A percentile compares a stretch with the other conserved stretches of the same genome.
These are phyloP conservation scores for Ennomos quercinarius DNA, from an alignment of 2,888 invertebrate genomes.

Conservation along the genomic window DNA sequence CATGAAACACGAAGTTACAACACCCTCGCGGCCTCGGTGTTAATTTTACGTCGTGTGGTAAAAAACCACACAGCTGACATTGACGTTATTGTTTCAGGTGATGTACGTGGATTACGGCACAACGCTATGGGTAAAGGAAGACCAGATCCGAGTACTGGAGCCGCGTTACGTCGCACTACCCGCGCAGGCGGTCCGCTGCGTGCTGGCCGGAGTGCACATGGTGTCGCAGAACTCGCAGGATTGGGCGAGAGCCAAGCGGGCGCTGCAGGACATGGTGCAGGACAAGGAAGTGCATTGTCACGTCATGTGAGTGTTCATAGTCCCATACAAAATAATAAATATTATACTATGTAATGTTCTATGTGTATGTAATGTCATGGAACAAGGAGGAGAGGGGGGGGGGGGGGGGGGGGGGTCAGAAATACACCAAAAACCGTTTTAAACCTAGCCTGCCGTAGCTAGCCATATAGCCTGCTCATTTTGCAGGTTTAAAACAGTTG, in stretches of 20 bases:
- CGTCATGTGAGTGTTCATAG: slow-evolving; percentile 34
- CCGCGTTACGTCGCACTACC: slow-evolving; percentile 81
- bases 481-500: no score
- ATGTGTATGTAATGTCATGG: no score
- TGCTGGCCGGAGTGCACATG: slow-evolving; percentile 72
- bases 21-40: no score
- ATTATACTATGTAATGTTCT: no score
- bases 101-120: slow-evolving; percentile 90
- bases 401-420: no score
- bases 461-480: no score
- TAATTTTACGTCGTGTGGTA: not conserved
- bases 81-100: slow-evolving; percentile 62
- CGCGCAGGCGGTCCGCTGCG: slow-evolving; percentile 84
- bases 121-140: slow-evolving; percentile 77
- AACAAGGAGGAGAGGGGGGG: no score
- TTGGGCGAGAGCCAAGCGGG: slow-evolving; percentile 58
- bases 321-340: no score
- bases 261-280: slow-evolving; percentile 47
- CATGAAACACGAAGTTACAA: no score
- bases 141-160: slow-evolving; percentile 83
- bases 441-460: no score
- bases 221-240: slow-evolving; percentile 43
- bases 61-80: not conserved
- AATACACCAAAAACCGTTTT: no score
- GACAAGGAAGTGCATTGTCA: slow-evolving; percentile 56